These are phyloP conservation scores for Eubucco bourcierii DNA, from an alignment of 2,113 vertebrate genomes.

Conservation along the genomic window DNA sequence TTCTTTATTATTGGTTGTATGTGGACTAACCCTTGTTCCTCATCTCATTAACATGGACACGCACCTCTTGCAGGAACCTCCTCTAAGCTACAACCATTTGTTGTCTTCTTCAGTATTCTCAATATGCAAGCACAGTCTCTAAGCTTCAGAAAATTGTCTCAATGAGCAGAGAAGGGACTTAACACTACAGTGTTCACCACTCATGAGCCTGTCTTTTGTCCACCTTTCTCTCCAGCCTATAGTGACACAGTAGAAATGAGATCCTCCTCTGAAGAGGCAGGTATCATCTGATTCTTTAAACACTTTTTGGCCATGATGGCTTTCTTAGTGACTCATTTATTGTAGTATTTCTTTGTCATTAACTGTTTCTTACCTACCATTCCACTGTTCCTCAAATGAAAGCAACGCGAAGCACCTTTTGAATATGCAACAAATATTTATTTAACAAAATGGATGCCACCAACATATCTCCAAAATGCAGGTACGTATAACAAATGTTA, in stretches of 20 bases:
- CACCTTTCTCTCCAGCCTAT: not conserved
- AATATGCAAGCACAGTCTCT: not conserved
- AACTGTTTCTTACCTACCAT: not conserved
- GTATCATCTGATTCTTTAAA: not conserved
- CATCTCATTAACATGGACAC: not conserved
- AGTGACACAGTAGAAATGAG: not conserved
- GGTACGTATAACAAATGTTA: conserved; percentile 26
- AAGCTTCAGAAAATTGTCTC: not conserved
- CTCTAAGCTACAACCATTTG: not conserved
- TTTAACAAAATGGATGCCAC: conserved; percentile 66
- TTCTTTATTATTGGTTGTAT: not conserved
- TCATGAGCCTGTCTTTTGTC: not conserved
- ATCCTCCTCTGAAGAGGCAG: not conserved
- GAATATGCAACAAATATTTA: conserved; percentile 68
- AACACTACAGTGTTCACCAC: not conserved
- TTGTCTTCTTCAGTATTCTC: not conserved
- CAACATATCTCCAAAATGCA: conserved; percentile 26
- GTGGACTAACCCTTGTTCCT: not conserved
- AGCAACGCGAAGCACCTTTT: not conserved
- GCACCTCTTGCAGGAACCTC: not conserved
- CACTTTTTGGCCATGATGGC: not conserved
- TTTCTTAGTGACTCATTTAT: not conserved
- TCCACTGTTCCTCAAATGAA: not conserved
- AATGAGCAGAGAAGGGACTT: not conserved
- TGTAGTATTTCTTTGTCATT: not conserved